These are phyloP conservation scores for Athrips mouffetella DNA, from an alignment of 2,888 invertebrate species.

Conservation along the genomic window DNA sequence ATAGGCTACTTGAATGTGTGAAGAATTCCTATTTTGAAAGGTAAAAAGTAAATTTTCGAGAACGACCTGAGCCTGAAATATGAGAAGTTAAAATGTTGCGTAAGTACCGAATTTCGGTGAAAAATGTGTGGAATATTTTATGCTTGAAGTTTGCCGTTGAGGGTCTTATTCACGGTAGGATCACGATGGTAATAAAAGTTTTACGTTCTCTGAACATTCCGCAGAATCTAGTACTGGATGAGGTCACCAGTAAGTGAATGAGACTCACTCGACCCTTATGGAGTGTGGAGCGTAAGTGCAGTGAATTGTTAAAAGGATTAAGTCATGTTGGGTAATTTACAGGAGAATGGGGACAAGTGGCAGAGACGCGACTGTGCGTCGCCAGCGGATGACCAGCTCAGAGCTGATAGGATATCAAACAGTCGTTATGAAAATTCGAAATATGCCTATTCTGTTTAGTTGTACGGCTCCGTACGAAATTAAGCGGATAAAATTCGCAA, in stretches of 20 bases:
- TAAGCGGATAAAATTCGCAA: background rate
- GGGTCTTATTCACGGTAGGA: conserved; percentile 27
- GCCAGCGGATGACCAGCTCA: conserved; percentile 23
- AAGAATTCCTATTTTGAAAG: background rate
- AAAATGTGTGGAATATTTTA: conserved; percentile 11
- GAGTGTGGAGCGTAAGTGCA: conserved; percentile 28
- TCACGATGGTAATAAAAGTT: conserved; percentile 16
- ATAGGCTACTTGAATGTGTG: background rate
- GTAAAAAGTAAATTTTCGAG: background rate
- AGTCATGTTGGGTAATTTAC: conserved; percentile 62
- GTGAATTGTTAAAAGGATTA: conserved; percentile 67
- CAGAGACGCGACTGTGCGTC: conserved; percentile 51
- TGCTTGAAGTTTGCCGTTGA: conserved; percentile 13
- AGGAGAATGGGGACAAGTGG: conserved; percentile 68
- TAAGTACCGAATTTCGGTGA: background rate
- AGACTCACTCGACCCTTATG: conserved; percentile 6
- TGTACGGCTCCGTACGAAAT: background rate
- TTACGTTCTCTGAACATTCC: conserved; percentile 21
- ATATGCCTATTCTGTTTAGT: background rate
- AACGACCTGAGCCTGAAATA: background rate
- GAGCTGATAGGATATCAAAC: conserved; percentile 1
- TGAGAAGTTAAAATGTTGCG: conserved; percentile 1
- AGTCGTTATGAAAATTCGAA: conserved; percentile 4
- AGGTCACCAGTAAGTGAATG: conserved; percentile 50
- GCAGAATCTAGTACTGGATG: conserved; percentile 21